Evolutionary conservation across 2,888 invertebrate genomes (phyloP).

Genomic region (Cryptus armator): DNA sequence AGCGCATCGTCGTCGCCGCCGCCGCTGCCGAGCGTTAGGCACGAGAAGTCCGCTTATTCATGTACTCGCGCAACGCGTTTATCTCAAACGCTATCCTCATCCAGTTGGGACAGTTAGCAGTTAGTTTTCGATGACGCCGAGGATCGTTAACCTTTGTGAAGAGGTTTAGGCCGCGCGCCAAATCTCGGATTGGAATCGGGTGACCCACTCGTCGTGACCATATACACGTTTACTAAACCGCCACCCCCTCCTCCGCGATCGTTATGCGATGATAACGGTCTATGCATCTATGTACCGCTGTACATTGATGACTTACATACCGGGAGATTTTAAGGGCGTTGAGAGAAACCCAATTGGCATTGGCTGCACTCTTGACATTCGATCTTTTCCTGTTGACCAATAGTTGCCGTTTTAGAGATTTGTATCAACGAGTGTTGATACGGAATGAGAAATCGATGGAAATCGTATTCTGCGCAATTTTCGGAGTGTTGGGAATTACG

Average conservation of each 20-base stretch:
- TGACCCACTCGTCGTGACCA: constrained; percentile 77
- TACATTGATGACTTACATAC: constrained; percentile 11
- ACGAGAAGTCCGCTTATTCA: not conserved
- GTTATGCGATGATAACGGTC: constrained; percentile 73
- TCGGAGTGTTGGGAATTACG: too few relatives aligned
- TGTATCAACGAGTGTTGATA: too few relatives aligned
- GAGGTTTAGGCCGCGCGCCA: constrained; percentile 82
- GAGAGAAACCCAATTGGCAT: not conserved
- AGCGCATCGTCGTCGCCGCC: constrained; percentile 11
- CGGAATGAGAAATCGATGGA: too few relatives aligned
- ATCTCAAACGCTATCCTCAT: constrained; percentile 41
- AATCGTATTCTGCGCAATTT: too few relatives aligned
- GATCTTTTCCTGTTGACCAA: not conserved
- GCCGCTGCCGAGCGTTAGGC: not conserved
- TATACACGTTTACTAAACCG: constrained; percentile 26
- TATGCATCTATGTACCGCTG: not conserved
- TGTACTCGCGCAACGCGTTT: constrained; percentile 42
- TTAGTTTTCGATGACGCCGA: constrained; percentile 69
- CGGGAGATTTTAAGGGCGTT: not conserved
- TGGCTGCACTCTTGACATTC: constrained; percentile 4
- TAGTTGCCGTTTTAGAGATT: too few relatives aligned
- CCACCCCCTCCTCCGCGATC: constrained; percentile 61
- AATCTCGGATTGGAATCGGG: constrained; percentile 83
- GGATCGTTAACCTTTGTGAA: constrained; percentile 84
- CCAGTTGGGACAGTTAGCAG: constrained; percentile 25